Base-by-base conservation (phyloP, 37 sponge, comb jelly and placozoan species). In the Ianthella basta region DNA sequence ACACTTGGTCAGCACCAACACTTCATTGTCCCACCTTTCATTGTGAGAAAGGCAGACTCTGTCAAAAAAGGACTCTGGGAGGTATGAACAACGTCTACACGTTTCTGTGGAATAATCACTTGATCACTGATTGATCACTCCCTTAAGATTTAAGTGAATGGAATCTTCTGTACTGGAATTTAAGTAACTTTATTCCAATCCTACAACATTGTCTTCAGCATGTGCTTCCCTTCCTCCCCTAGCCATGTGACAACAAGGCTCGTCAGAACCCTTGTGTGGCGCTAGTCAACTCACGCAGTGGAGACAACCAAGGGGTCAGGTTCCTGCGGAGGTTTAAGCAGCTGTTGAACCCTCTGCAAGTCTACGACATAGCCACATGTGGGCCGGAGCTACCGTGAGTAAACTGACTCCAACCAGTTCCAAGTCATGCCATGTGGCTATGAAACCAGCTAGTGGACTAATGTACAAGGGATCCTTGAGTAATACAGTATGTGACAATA, bases 201-300 rank as follows among this genome's bases (percentile, higher is more conserved):
- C 3, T 44, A 84, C 40, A 27, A 29, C 80, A 27, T 10, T 61
- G 64, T 13, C 2, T 12, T 13, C 4, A 13, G 27, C 64, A 13
- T 61, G 32, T 44, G n/a, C 40, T 27, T 80, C 50, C 37, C 54
- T 27, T 67, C 44, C 59, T 81, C 74, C 23, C 64, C 29, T 79
- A 93, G 94, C 88, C 90, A 1, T 93, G 83, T 83, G 64, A 84
- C 59, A 84, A 87, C 75, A 77, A 84, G 40, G 39, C 72, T 29
- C 77, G 84, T 53, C 87, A 84, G 72, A 91, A 85, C 87, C 98
- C 98, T 32, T 85, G 96, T 79, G 83, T 98, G 81, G 96, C 91
- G 1, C 88, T 92, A 21, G 93, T 98, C 59, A 98, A 98, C 82
- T 98, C 98, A 21, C 94, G 92, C 56, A 96, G 96, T 61, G 98